Evolutionary conservation across 2,797 vertebrate species (phyloP).

Genomic region (Pogoniulus pusillus): DNA sequence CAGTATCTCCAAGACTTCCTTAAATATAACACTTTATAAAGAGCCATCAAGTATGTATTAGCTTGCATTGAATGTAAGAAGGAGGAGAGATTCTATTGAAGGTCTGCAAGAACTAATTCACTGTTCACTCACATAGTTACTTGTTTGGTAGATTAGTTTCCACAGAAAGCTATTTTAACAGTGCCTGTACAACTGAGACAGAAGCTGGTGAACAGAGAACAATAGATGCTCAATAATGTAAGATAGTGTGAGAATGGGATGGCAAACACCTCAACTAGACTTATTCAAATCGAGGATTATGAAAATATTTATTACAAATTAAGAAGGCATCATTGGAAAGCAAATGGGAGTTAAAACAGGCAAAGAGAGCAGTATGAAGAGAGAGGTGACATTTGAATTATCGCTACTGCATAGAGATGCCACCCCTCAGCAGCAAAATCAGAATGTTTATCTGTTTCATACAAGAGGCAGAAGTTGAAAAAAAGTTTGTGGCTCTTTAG

Average conservation of each 20-base stretch:
- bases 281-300: not conserved
- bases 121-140: slow-evolving; percentile 36
- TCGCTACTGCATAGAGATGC: not conserved
- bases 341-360: not conserved
- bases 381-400: not conserved
- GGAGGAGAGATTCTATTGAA: not conserved
- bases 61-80: not conserved
- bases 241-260: slow-evolving; percentile 45
- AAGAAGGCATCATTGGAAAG: not conserved
- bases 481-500: not conserved
- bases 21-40: not conserved
- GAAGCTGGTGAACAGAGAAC: slow-evolving; percentile 35
- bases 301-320: slow-evolving; percentile 10
- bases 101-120: slow-evolving; percentile 3
- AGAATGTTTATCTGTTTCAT: not conserved
- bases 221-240: not conserved
- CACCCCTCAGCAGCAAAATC: not conserved
- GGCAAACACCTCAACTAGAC: slow-evolving; percentile 15
- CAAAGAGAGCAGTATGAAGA: not conserved
- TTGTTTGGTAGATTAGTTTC: slow-evolving; percentile 48
- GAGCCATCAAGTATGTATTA: not conserved
- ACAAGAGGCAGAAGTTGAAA: not conserved
- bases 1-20: not conserved
- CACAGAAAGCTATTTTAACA: slow-evolving; percentile 41
- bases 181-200: slow-evolving; percentile 41